Percentiles rank a stretch among this genome's conserved stretches.
phyloP scores from a whole-genome alignment of 2,888 invertebrate genomes.

The Belgica antarctica region DNA sequence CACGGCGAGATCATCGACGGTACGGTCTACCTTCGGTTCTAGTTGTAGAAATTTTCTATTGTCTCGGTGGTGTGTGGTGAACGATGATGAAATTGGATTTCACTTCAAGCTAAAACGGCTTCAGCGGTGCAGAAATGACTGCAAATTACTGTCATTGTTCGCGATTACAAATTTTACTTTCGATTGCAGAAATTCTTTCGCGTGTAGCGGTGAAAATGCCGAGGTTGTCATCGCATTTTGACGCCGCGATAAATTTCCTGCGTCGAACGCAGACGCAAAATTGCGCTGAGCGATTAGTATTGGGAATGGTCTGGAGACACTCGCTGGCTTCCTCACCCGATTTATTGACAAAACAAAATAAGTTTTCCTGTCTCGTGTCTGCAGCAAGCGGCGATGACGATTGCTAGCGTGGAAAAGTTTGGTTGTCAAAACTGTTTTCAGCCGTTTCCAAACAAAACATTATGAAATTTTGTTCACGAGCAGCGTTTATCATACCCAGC shows the following conservation, averaged over 20 bases:
- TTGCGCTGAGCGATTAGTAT: background rate
- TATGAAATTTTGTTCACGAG: too few species aligned
- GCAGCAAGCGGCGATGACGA: background rate
- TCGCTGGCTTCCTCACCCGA: background rate
- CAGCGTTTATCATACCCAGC: constrained; percentile 7
- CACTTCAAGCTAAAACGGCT: too few species aligned
- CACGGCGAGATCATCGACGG: background rate
- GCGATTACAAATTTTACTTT: constrained; percentile 19
- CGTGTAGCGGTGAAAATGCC: background rate
- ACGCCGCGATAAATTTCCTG: background rate
- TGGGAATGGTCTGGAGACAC: background rate
- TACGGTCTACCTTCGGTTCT: background rate
- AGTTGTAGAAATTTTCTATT: background rate
- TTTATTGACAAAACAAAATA: constrained; percentile 32
- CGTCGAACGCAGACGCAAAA: background rate
- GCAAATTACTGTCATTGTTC: constrained; percentile 8
- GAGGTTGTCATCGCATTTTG: background rate
- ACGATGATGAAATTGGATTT: constrained; percentile 18
- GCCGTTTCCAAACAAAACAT: constrained; percentile 24
- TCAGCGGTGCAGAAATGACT: background rate
- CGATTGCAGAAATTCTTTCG: constrained; percentile 5
- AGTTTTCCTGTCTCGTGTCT: background rate
- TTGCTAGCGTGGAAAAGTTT: background rate
- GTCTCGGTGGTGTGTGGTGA: constrained; percentile 9
- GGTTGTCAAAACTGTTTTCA: background rate